Conservation (phyloP, 1,140 invertebrate genomes). For the Triops longicaudatus region DNA sequence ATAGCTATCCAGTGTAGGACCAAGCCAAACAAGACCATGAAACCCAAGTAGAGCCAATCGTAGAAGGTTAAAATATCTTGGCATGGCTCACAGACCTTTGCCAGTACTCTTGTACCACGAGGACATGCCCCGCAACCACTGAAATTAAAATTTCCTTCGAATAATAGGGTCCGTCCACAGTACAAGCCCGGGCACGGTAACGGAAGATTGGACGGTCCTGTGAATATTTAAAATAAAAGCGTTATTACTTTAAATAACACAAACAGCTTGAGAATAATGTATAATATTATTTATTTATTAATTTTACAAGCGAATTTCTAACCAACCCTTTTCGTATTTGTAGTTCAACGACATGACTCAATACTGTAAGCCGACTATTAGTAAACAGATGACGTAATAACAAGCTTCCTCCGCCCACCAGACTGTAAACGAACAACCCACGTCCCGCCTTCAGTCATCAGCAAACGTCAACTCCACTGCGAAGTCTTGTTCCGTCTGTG, state of each 20-base stretch:
- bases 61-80: slow-evolving; percentile 68
- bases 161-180: slow-evolving; percentile 60
- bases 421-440: neutral
- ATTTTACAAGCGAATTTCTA: neutral
- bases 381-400: neutral
- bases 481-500: neutral
- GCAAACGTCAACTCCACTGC: neutral
- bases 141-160: slow-evolving; percentile 45
- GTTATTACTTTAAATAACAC: too few species aligned
- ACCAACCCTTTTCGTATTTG: neutral
- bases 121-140: slow-evolving; percentile 69
- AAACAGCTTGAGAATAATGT: neutral
- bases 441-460: neutral
- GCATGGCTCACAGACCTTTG: slow-evolving; percentile 66
- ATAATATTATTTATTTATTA: neutral
- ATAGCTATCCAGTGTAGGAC: slow-evolving; percentile 69
- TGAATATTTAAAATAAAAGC: neutral
- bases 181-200: slow-evolving; percentile 68
- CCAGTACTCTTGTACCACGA: slow-evolving; percentile 59
- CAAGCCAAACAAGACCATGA: slow-evolving; percentile 77
- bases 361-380: neutral
- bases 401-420: neutral
- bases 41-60: slow-evolving; percentile 88
- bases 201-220: neutral
- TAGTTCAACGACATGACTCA: neutral